A percentile compares a stretch with the other conserved stretches of the same genome.
These are phyloP conservation scores for Cancer borealis DNA, from an alignment of 2,888 invertebrate species.

Conservation along the genomic window DNA sequence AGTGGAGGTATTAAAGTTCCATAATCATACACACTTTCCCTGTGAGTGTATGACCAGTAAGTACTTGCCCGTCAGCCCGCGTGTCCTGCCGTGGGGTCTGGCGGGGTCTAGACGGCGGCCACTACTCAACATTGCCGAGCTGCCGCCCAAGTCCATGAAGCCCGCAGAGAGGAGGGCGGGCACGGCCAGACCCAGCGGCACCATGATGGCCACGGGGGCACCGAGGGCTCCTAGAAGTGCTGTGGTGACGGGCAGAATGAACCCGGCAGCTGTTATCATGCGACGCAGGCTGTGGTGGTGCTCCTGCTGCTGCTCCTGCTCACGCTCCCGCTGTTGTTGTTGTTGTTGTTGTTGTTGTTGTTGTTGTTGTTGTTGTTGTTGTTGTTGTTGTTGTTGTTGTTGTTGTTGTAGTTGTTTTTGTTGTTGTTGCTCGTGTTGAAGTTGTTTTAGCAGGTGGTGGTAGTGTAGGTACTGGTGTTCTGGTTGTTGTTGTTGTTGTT, in stretches of 20 bases:
- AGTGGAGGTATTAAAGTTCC: neutral
- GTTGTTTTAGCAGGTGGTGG: neutral
- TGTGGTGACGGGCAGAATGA: constrained; percentile 57
- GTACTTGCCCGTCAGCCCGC: neutral
- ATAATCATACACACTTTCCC: neutral
- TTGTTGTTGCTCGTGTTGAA: neutral
- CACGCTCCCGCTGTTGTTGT: no score
- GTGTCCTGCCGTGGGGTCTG: neutral
- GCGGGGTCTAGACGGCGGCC: neutral
- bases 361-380: no score
- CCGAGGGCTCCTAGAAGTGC: constrained; percentile 60
- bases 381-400: neutral
- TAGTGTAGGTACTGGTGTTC: no score
- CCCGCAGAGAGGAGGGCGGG: constrained; percentile 60
- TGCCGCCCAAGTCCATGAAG: constrained; percentile 53
- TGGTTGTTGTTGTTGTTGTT: neutral
- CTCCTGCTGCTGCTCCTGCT: neutral
- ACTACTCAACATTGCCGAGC: neutral
- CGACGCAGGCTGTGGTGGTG: constrained; percentile 51
- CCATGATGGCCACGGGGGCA: constrained; percentile 59
- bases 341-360: neutral
- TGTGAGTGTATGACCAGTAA: neutral
- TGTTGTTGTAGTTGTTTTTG: neutral
- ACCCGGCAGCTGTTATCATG: constrained; percentile 46
- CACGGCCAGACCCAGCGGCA: constrained; percentile 56